These are phyloP conservation scores for Myrmophylax atrothorax DNA, from an alignment of 2,113 vertebrate species.

Conservation along the genomic window DNA sequence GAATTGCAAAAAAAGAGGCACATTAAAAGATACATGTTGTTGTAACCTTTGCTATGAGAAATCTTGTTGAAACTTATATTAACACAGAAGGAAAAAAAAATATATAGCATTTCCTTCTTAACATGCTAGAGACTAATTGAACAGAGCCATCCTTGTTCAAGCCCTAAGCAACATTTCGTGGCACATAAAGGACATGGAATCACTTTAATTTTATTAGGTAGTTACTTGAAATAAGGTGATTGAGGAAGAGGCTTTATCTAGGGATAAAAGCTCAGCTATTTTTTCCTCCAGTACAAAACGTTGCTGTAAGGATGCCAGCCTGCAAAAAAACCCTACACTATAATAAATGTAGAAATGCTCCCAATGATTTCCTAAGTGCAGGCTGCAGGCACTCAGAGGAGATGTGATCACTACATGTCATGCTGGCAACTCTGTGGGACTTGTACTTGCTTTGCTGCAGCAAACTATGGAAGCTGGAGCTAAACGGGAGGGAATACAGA, in stretches of 20 bases:
- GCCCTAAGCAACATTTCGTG: background rate
- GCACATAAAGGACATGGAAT: background rate
- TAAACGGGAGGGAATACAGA: background rate
- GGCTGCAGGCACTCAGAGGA: background rate
- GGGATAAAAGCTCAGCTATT: background rate
- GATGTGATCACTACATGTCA: background rate
- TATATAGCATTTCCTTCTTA: background rate
- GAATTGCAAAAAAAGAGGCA: background rate
- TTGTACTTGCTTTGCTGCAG: background rate
- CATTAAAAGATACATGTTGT: rapidly evolving
- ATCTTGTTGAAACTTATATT: background rate
- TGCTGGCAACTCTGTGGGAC: rapidly evolving
- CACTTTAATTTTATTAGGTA: slow-evolving; percentile 3
- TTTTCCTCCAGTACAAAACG: background rate
- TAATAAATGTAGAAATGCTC: background rate
- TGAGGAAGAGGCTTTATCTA: background rate
- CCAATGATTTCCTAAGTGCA: background rate
- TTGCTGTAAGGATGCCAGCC: background rate
- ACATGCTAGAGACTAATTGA: background rate
- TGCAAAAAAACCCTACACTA: rapidly evolving
- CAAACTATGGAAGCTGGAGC: background rate
- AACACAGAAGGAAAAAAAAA: background rate
- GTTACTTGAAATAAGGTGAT: background rate
- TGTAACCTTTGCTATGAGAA: background rate
- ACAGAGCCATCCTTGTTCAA: background rate